Conservation (phyloP, 30 jellyfish, hydroid and myxozoan genomes). For the Hydractinia symbiolongicarpus region DNA sequence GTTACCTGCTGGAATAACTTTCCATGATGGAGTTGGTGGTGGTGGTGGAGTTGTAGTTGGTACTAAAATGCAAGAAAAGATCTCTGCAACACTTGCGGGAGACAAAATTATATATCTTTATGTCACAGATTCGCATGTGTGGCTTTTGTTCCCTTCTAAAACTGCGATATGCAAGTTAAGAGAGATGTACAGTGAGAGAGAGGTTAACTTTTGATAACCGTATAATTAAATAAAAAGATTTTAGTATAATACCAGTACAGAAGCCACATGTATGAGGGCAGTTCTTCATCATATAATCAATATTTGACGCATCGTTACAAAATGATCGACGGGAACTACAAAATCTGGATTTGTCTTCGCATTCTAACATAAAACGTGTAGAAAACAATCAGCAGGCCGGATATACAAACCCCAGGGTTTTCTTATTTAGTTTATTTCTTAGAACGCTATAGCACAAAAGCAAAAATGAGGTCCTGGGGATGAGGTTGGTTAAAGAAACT, state of each 20-base stretch:
- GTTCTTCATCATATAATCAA: conserved; percentile 45
- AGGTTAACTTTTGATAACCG: neutral
- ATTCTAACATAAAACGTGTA: neutral
- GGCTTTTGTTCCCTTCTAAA: too few species aligned
- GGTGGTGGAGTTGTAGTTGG: conserved; percentile 44
- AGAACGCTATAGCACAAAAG: too few species aligned
- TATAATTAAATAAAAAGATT: neutral
- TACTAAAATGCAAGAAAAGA: conserved; percentile 15
- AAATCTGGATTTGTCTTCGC: conserved; percentile 24
- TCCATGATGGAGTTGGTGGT: conserved; percentile 46
- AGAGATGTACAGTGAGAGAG: neutral
- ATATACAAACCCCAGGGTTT: too few species aligned
- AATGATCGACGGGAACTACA: conserved; percentile 32
- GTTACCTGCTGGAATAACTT: conserved; percentile 42
- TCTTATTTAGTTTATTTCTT: too few species aligned
- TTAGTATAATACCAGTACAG: conserved; percentile 29
- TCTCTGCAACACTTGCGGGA: neutral
- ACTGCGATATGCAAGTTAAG: neutral
- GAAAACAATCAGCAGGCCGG: too few species aligned
- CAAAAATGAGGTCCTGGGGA: too few species aligned
- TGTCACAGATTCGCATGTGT: too few species aligned
- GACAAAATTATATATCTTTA: too few species aligned
- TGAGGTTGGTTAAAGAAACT: too few species aligned
- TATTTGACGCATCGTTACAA: conserved; percentile 39
- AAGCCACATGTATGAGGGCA: conserved; percentile 51